Conservation (phyloP, 2,888 invertebrate genomes). For the Ormyrus thymus region DNA sequence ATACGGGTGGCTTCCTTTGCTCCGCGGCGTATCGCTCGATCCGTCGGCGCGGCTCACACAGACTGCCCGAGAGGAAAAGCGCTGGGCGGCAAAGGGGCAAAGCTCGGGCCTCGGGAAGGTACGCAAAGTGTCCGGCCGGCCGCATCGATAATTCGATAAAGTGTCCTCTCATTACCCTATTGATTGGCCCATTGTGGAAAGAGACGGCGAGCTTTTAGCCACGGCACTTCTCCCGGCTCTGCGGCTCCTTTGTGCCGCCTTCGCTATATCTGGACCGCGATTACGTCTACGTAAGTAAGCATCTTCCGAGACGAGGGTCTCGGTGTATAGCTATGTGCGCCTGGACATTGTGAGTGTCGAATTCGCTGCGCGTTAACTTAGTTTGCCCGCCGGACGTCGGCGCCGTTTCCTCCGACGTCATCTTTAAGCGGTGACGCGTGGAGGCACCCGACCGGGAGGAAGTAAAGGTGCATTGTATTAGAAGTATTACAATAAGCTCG, state of each 20-base stretch:
- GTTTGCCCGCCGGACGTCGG: slow-evolving; percentile 54
- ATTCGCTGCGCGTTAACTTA: slow-evolving; percentile 59
- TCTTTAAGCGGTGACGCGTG: too few relatives aligned
- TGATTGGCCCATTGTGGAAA: slow-evolving; percentile 74
- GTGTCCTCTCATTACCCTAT: slow-evolving; percentile 75
- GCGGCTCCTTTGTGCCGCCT: slow-evolving; percentile 21
- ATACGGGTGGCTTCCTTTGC: slow-evolving; percentile 49
- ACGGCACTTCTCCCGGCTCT: slow-evolving; percentile 54
- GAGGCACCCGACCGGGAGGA: too few relatives aligned
- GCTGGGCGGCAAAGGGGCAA: slow-evolving; percentile 16
- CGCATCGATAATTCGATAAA: slow-evolving; percentile 74
- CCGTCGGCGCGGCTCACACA: slow-evolving; percentile 50
- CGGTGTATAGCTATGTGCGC: too few relatives aligned
- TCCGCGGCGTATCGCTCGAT: slow-evolving; percentile 12
- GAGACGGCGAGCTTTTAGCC: slow-evolving; percentile 65
- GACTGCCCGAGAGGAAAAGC: slow-evolving; percentile 62
- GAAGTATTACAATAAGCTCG: too few relatives aligned
- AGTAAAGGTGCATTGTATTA: too few relatives aligned
- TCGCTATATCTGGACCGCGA: not conserved
- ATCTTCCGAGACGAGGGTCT: not conserved
- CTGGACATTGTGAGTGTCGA: slow-evolving; percentile 32
- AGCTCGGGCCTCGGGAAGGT: slow-evolving; percentile 59
- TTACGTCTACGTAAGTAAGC: not conserved
- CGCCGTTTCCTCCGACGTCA: slow-evolving; percentile 11
- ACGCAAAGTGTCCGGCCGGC: slow-evolving; percentile 65